These are phyloP conservation scores for Cochlearius cochlearius DNA, from an alignment of 2,113 vertebrate genomes.

Conservation along the genomic window DNA sequence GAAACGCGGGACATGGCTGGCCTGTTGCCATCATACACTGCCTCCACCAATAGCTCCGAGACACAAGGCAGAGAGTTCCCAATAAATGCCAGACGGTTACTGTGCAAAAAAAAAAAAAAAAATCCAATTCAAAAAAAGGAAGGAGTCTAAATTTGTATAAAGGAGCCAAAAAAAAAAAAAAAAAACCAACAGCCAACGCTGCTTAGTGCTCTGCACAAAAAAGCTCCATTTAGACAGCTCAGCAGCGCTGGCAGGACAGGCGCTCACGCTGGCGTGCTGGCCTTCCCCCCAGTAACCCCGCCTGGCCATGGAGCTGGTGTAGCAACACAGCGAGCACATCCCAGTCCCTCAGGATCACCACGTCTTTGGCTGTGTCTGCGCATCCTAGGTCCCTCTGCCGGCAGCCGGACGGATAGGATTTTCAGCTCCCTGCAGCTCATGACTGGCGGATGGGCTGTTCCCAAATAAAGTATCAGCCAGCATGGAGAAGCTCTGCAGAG, in stretches of 20 bases:
- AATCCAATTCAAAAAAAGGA: background rate
- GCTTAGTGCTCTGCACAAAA: background rate
- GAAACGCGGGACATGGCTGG: background rate
- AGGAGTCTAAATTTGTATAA: background rate
- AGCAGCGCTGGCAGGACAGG: background rate
- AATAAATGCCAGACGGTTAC: background rate
- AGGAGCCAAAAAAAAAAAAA: background rate
- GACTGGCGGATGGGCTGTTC: background rate
- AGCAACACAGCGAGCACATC: background rate
- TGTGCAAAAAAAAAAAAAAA: background rate
- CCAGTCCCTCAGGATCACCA: background rate
- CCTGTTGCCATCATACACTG: background rate
- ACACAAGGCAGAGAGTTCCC: background rate
- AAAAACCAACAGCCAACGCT: background rate
- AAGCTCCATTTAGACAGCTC: background rate
- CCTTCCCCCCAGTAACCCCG: background rate
- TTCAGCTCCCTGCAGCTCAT: background rate
- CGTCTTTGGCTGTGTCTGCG: background rate
- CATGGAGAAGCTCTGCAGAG: background rate
- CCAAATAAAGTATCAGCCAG: background rate
- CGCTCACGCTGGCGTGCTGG: background rate
- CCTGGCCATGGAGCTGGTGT: background rate
- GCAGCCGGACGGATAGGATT: background rate
- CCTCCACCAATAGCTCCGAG: background rate
- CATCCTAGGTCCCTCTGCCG: constrained; percentile 16